Percentiles rank a stretch among this genome's conserved stretches.
phyloP scores from a whole-genome alignment of 2,797 vertebrate genomes.

The Rhincodon typus region DNA sequence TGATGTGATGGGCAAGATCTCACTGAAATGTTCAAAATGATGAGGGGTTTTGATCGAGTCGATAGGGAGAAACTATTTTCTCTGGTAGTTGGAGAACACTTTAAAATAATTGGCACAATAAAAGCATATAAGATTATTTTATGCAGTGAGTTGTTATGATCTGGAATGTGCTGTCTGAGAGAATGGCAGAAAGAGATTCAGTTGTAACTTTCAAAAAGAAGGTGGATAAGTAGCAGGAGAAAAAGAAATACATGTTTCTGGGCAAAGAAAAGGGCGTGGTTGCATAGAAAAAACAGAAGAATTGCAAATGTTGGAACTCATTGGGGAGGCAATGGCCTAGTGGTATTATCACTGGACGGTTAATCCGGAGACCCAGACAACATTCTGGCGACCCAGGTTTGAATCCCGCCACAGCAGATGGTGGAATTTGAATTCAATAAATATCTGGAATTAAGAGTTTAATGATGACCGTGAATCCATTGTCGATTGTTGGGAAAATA shows the following conservation, averaged over 20 bases:
- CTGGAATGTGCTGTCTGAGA: neutral
- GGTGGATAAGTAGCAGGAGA: neutral
- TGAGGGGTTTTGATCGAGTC: neutral
- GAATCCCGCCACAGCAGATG: no score
- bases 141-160: neutral
- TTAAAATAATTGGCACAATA: slow-evolving; percentile 4
- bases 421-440: no score
- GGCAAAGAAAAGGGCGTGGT: neutral
- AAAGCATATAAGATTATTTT: no score
- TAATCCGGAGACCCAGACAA: no score
- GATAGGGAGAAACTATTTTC: neutral
- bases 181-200: neutral
- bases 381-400: no score
- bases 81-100: neutral
- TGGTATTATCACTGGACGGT: no score
- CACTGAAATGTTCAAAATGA: neutral
- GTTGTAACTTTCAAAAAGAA: neutral
- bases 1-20: neutral
- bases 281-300: no score
- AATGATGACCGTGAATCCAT: no score
- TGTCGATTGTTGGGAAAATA: no score
- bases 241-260: neutral
- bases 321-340: no score
- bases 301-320: no score
- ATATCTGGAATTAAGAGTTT: no score